Conservation (phyloP, 2,888 invertebrate genomes). For the Ethmia dodecea region DNA sequence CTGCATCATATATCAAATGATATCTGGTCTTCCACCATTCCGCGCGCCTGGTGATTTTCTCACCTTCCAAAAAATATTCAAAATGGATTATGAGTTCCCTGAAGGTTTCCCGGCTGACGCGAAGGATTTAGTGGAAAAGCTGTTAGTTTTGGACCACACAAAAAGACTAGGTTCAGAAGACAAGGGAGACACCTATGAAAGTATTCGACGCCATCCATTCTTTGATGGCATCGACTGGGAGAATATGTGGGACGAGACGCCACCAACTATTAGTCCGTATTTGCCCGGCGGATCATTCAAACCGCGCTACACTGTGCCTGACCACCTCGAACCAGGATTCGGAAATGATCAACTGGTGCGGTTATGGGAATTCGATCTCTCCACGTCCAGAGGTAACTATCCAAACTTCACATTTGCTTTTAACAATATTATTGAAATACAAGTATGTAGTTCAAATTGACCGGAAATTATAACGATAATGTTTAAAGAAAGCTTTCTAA, state of each 20-base stretch:
- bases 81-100: conserved; percentile 94
- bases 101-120: conserved; percentile 92
- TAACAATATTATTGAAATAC: not conserved
- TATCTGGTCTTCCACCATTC: conserved; percentile 95
- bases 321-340: conserved; percentile 91
- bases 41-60: conserved; percentile 95
- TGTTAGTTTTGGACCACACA: conserved; percentile 88
- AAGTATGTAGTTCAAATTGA: not conserved
- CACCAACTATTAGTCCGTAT: conserved; percentile 90
- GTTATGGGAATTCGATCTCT: conserved; percentile 84
- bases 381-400: conserved; percentile 58
- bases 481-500: conserved; percentile 4
- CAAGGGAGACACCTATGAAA: conserved; percentile 82
- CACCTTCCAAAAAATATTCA: conserved; percentile 96
- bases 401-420: not conserved
- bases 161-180: conserved; percentile 91
- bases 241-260: conserved; percentile 84
- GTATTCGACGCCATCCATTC: conserved; percentile 91
- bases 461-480: conserved; percentile 1
- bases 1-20: conserved; percentile 98
- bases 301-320: conserved; percentile 84
- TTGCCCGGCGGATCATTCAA: conserved; percentile 84
- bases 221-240: conserved; percentile 92
- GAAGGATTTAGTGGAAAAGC: conserved; percentile 90
- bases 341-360: conserved; percentile 89